Conservation (phyloP, 2,797 vertebrate species). For the Sebastes hubbsi region DNA sequence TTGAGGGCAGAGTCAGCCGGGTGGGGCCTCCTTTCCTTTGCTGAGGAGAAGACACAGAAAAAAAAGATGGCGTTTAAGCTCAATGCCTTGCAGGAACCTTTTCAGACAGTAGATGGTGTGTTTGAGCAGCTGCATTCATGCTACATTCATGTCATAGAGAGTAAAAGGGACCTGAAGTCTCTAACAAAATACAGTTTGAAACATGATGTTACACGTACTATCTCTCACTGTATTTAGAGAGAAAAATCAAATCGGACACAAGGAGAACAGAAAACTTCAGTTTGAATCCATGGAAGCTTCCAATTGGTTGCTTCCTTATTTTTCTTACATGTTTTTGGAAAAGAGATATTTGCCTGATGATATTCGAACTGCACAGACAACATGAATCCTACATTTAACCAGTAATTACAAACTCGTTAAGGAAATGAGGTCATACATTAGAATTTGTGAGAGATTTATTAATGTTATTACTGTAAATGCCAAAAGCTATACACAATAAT, state of each 20-base stretch:
- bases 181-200: background rate
- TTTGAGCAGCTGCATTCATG: slow-evolving; percentile 29
- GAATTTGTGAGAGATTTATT: background rate
- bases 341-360: background rate
- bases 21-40: slow-evolving; percentile 99
- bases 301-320: background rate
- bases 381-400: background rate
- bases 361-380: background rate
- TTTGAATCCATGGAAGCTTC: background rate
- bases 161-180: background rate
- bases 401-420: background rate
- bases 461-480: background rate
- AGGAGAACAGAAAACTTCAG: background rate
- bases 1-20: slow-evolving; percentile 96
- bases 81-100: slow-evolving; percentile 25
- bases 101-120: slow-evolving; percentile 66
- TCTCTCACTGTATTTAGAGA: background rate
- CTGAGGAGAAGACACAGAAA: slow-evolving; percentile 76
- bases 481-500: background rate
- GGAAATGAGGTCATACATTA: background rate
- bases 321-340: background rate
- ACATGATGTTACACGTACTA: background rate
- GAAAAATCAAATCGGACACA: background rate
- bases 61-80: slow-evolving; percentile 33
- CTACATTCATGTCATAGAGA: background rate